Percentiles rank a stretch among this genome's conserved stretches.
Evolutionary conservation across 2,888 invertebrate species (phyloP).

Genomic region (Cecidostiba fungosa): DNA sequence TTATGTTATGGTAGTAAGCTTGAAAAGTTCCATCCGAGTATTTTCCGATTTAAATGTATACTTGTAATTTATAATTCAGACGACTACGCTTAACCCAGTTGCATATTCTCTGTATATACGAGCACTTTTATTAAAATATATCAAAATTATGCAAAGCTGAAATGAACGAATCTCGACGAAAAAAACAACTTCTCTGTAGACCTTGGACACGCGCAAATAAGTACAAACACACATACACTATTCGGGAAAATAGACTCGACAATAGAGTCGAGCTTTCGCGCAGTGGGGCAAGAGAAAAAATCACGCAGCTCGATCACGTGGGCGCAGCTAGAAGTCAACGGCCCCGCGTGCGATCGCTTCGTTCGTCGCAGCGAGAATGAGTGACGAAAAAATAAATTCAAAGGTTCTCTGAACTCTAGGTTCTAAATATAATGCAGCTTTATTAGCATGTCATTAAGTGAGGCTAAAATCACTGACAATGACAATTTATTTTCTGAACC

Average conservation of each 20-base stretch:
- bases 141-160: too few species aligned
- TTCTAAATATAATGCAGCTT: slow-evolving; percentile 37
- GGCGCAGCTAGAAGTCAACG: slow-evolving; percentile 20
- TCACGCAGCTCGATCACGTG: slow-evolving; percentile 7
- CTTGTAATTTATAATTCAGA: background rate
- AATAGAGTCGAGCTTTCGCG: slow-evolving; percentile 18
- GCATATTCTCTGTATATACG: too few species aligned
- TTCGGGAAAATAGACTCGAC: background rate
- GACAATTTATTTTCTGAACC: slow-evolving; percentile 36
- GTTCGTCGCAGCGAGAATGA: background rate
- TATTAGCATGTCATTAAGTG: slow-evolving; percentile 55
- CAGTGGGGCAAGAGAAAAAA: background rate
- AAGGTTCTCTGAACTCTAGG: slow-evolving; percentile 55
- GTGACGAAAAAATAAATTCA: slow-evolving; percentile 4
- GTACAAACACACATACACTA: background rate
- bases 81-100: too few species aligned
- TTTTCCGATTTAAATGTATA: too few species aligned
- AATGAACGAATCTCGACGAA: too few species aligned
- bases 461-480: slow-evolving; percentile 24
- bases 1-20: too few species aligned
- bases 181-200: background rate
- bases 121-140: too few species aligned
- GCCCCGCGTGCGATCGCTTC: background rate
- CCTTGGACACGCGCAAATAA: background rate
- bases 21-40: too few species aligned